Conservation (phyloP, 2,888 invertebrate species). For the Coelopa pilipes region DNA sequence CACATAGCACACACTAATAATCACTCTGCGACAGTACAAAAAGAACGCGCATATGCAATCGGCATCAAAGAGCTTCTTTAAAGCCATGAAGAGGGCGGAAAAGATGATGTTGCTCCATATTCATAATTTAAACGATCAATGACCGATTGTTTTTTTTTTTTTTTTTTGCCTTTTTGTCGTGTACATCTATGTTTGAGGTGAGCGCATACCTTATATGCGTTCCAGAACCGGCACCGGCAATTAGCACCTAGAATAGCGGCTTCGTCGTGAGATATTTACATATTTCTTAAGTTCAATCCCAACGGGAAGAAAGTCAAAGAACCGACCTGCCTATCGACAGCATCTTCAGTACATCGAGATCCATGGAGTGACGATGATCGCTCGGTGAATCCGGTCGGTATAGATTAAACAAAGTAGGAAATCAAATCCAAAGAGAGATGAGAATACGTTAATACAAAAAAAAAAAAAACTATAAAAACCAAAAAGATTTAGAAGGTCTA, state of each 20-base stretch:
- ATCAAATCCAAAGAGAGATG: too few relatives aligned
- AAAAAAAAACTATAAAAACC: background rate
- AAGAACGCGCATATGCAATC: background rate
- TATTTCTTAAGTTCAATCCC: conserved; percentile 10
- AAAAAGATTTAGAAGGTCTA: background rate
- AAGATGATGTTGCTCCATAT: conserved; percentile 37
- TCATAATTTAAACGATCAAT: conserved; percentile 36
- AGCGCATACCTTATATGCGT: background rate
- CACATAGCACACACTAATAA: background rate
- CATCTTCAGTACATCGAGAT: conserved; percentile 6
- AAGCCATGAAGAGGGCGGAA: background rate
- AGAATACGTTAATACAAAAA: background rate
- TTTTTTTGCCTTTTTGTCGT: background rate
- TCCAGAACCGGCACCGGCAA: conserved; percentile 34
- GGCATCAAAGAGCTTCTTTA: background rate
- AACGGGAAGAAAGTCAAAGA: conserved; percentile 2
- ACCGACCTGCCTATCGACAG: background rate
- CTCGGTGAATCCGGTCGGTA: background rate
- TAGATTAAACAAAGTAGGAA: background rate
- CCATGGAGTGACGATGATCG: conserved; percentile 2
- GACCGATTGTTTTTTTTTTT: conserved; percentile 14
- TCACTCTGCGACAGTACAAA: background rate
- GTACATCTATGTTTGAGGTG: background rate
- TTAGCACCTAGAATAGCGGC: conserved; percentile 40
- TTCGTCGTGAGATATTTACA: conserved; percentile 26